phyloP scores from a whole-genome alignment of 2,113 vertebrate genomes.

The Sinocyclocheilus maitianheensis region DNA sequence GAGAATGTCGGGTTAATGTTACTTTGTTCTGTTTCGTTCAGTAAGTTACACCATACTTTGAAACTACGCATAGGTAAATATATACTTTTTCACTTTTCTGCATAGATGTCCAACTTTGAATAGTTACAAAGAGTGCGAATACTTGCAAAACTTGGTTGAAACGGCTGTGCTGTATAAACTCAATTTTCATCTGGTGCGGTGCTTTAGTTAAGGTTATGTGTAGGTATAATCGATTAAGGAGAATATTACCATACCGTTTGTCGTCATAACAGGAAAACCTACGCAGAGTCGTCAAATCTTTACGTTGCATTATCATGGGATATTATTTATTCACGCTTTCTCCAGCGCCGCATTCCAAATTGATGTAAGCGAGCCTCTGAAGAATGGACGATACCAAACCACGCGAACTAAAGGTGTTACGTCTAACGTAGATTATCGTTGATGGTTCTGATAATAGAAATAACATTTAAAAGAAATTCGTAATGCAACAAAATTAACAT shows the following conservation, averaged over 20 bases:
- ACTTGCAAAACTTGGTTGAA: constrained; percentile 13
- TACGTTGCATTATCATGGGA: constrained; percentile 16
- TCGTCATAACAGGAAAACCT: constrained; percentile 29
- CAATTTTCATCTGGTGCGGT: neutral
- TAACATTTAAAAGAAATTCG: neutral
- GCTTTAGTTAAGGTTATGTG: neutral
- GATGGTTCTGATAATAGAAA: neutral
- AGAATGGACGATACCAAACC: constrained; percentile 36
- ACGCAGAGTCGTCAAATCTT: neutral
- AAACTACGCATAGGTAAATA: neutral
- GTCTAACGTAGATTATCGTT: neutral
- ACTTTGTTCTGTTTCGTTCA: neutral
- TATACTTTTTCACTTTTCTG: neutral
- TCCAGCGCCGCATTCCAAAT: constrained; percentile 40
- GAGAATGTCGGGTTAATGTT: neutral
- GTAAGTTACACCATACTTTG: neutral
- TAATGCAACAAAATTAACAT: no score
- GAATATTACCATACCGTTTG: constrained; percentile 32
- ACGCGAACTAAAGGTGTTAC: neutral
- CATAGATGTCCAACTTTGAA: neutral
- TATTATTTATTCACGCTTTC: constrained; percentile 51
- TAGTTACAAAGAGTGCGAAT: neutral
- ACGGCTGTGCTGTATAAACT: neutral
- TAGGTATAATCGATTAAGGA: neutral
- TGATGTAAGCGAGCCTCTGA: constrained; percentile 39